phyloP scores from a whole-genome alignment of 1,140 invertebrate species.

The Carcinoscorpius rotundicauda region DNA sequence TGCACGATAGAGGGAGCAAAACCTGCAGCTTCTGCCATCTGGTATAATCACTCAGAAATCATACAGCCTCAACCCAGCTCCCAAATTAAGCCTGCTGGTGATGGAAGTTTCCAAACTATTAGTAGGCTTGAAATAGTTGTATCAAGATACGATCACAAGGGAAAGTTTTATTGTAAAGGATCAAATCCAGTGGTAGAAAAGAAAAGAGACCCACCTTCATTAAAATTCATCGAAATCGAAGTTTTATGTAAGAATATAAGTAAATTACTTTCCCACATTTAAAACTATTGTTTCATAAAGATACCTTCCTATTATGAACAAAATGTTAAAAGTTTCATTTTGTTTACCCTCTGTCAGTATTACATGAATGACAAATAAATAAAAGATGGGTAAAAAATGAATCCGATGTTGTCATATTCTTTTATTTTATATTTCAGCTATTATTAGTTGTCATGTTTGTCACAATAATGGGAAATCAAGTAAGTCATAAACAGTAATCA shows the following conservation, averaged over 20 bases:
- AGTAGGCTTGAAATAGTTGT: constrained; percentile 19
- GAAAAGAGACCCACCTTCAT: constrained; percentile 16
- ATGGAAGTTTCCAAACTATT: constrained; percentile 19
- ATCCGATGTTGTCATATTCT: too few relatives aligned
- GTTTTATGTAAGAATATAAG: constrained; percentile 20
- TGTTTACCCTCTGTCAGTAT: too few relatives aligned
- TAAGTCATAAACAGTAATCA: too few relatives aligned
- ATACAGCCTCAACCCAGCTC: constrained; percentile 6
- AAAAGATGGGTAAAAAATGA: too few relatives aligned
- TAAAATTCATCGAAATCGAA: constrained; percentile 20
- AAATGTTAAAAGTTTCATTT: too few relatives aligned
- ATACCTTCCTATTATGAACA: too few relatives aligned
- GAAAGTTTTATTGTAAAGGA: constrained; percentile 23
- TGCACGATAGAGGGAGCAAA: constrained; percentile 62
- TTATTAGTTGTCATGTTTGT: too few relatives aligned
- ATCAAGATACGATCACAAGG: constrained; percentile 22
- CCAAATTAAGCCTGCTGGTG: constrained; percentile 5
- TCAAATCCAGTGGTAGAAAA: constrained; percentile 21
- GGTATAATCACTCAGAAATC: constrained; percentile 59
- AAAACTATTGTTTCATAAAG: too few relatives aligned
- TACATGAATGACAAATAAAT: too few relatives aligned
- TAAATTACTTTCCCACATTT: too few relatives aligned
- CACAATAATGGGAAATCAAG: too few relatives aligned
- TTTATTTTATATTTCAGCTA: too few relatives aligned
- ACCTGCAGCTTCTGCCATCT: constrained; percentile 65